A percentile compares a stretch with the other conserved stretches of the same genome.
phyloP scores from a whole-genome alignment of 2,113 vertebrate species.

The Crotalus helleri region DNA sequence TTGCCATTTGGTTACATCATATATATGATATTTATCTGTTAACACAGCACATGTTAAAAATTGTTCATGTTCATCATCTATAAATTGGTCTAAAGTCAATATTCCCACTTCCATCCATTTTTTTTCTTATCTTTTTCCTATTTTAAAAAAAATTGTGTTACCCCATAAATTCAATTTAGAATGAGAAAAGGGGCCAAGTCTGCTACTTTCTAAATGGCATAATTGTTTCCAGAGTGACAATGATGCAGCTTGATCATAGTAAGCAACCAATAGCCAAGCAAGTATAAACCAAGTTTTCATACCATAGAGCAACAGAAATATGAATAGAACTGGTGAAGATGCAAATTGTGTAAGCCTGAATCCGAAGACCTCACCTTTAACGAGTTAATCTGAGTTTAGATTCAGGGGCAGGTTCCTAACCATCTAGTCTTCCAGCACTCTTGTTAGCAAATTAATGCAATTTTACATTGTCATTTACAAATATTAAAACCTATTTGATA shows the following conservation, averaged over 20 bases:
- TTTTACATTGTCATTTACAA: constrained; percentile 29
- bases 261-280: neutral
- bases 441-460: neutral
- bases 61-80: neutral
- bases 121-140: neutral
- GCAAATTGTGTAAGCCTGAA: neutral
- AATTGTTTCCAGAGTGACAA: neutral
- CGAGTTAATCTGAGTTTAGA: neutral
- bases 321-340: neutral
- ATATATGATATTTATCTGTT: too few species aligned
- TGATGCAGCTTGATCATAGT: neutral
- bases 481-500: constrained; percentile 14
- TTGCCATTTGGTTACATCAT: too few species aligned
- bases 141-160: neutral
- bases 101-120: neutral
- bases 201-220: neutral
- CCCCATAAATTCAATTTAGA: neutral
- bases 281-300: neutral
- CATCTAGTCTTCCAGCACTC: neutral
- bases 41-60: neutral
- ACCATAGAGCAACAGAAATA: neutral
- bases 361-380: neutral
- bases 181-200: neutral
- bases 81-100: neutral
- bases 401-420: neutral